These are phyloP conservation scores for mouse (Mus musculus) DNA, from an alignment of 2,113 vertebrate genomes.

Conservation along the genomic window DNA sequence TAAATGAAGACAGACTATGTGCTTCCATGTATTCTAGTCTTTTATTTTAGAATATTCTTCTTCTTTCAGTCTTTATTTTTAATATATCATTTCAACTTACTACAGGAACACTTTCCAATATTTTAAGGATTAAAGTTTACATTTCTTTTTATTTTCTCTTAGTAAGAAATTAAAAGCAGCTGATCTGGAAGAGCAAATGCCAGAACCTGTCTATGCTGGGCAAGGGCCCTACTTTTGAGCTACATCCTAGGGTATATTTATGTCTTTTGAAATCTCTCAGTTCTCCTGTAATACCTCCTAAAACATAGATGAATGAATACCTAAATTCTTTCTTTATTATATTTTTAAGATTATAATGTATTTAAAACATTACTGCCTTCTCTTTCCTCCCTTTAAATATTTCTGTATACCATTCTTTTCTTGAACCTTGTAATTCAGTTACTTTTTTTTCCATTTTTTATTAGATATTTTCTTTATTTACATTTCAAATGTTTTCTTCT, in stretches of 20 bases:
- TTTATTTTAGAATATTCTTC: background rate
- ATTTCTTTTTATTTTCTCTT: background rate
- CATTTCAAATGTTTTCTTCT: too few species aligned
- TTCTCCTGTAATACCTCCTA: background rate
- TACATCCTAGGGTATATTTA: background rate
- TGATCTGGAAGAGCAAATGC: background rate
- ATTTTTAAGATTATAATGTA: background rate
- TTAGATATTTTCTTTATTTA: too few species aligned
- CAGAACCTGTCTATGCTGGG: background rate
- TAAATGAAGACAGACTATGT: background rate
- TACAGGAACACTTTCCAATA: background rate
- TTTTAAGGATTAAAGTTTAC: background rate
- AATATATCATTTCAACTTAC: background rate
- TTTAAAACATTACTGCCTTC: background rate
- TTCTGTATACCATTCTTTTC: background rate
- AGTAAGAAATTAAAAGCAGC: background rate
- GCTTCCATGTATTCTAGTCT: background rate
- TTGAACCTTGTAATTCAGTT: too few species aligned
- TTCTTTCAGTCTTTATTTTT: background rate
- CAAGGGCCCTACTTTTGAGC: background rate
- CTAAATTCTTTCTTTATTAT: background rate
- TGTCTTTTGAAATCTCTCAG: background rate
- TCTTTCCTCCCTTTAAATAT: background rate
- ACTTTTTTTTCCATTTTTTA: too few species aligned
- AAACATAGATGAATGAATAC: background rate